Evolutionary conservation across 2,113 vertebrate genomes (phyloP).

Genomic region (Scartelaos histophorus): DNA sequence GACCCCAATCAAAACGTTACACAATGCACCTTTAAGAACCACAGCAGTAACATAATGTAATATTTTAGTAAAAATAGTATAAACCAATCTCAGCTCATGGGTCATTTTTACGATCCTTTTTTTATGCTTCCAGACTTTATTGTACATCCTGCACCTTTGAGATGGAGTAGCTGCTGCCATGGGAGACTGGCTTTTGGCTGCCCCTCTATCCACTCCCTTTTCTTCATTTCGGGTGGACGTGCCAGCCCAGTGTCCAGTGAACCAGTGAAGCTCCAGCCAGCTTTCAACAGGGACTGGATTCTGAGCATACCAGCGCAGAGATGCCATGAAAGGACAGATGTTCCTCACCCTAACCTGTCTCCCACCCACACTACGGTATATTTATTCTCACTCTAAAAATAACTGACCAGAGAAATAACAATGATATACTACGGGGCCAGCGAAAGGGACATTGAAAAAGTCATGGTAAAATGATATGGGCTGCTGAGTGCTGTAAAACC

Average conservation of each 20-base stretch:
- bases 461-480: constrained; percentile 52
- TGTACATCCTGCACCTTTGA: constrained; percentile 30
- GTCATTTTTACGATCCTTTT: constrained; percentile 76
- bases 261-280: constrained; percentile 58
- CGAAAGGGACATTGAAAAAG: constrained; percentile 18
- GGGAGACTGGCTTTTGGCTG: constrained; percentile 63
- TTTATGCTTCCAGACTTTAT: constrained; percentile 26
- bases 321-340: constrained; percentile 76
- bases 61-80: no score
- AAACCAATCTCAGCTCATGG: constrained; percentile 40
- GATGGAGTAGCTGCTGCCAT: constrained; percentile 34
- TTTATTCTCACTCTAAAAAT: constrained; percentile 76
- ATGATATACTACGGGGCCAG: constrained; percentile 45
- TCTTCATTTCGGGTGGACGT: constrained; percentile 81
- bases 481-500: constrained; percentile 45
- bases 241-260: constrained; percentile 78
- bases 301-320: constrained; percentile 75
- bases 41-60: no score
- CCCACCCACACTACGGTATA: constrained; percentile 63
- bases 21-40: no score
- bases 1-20: no score
- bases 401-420: constrained; percentile 61
- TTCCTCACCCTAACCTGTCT: constrained; percentile 59
- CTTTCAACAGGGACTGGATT: constrained; percentile 73
- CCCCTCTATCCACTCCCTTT: constrained; percentile 61